phyloP scores from a whole-genome alignment of 2,888 invertebrate genomes.

The Mimachlamys varia region DNA sequence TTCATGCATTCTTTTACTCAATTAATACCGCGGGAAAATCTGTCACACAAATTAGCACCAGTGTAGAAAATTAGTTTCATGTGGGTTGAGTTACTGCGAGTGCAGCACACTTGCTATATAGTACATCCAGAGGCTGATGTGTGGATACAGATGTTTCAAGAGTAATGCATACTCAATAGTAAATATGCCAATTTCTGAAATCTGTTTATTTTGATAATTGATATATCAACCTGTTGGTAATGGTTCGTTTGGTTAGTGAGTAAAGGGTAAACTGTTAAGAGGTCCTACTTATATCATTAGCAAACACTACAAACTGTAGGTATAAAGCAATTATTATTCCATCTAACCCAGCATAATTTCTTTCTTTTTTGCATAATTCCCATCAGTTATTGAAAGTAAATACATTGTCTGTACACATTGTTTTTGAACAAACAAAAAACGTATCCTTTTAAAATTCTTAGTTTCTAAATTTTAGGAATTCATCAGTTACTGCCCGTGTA shows the following conservation, averaged over 20 bases:
- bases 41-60: constrained; percentile 44
- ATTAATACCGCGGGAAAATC: constrained; percentile 49
- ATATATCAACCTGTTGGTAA: constrained; percentile 26
- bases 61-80: constrained; percentile 43
- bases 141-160: constrained; percentile 8
- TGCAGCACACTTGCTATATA: neutral
- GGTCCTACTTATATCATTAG: neutral
- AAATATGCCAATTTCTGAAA: constrained; percentile 29
- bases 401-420: neutral
- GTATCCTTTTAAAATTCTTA: too few relatives aligned
- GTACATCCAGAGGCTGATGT: neutral
- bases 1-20: constrained; percentile 44
- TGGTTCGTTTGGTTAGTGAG: neutral
- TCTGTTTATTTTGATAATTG: constrained; percentile 34
- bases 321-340: neutral
- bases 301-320: neutral
- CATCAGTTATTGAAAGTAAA: neutral
- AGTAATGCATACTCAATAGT: neutral
- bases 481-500: too few relatives aligned
- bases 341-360: neutral
- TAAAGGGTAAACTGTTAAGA: neutral
- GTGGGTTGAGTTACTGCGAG: constrained; percentile 41
- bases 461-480: too few relatives aligned
- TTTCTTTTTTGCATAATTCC: neutral
- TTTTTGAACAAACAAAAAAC: too few relatives aligned